Percentiles rank a stretch among this genome's conserved stretches.
Evolutionary conservation across 1,140 invertebrate species (phyloP).

Genomic region (Drosophila santomea): DNA sequence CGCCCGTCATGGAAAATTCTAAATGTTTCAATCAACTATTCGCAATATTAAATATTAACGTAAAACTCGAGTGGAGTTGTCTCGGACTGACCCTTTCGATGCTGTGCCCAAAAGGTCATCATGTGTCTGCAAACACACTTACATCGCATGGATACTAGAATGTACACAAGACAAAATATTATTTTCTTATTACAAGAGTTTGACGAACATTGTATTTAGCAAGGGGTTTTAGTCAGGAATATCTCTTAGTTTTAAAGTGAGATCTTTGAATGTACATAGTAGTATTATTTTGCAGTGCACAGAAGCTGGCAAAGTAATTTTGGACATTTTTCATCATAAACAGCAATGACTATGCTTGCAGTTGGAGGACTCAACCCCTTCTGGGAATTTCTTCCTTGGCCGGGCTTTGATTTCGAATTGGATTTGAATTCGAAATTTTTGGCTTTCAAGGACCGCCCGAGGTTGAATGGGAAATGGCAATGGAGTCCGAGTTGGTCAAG

Average conservation of each 20-base stretch:
- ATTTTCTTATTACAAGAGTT: too few relatives aligned
- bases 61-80: conserved; percentile 69
- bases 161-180: not conserved
- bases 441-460: conserved; percentile 56
- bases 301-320: conserved; percentile 63
- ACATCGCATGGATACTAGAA: not conserved
- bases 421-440: conserved; percentile 81
- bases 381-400: conserved; percentile 33
- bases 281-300: not conserved
- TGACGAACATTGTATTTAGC: too few relatives aligned
- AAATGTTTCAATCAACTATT: conserved; percentile 82
- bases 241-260: not conserved
- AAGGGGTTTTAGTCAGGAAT: too few relatives aligned
- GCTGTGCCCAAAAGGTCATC: conserved; percentile 63
- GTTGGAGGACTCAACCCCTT: conserved; percentile 23
- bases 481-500: conserved; percentile 47
- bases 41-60: conserved; percentile 83
- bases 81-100: conserved; percentile 71
- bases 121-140: conserved; percentile 43
- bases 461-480: conserved; percentile 22
- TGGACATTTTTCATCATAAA: conserved; percentile 82
- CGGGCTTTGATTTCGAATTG: conserved; percentile 77
- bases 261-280: not conserved
- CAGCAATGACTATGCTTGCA: conserved; percentile 46
- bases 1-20: conserved; percentile 57